Percentiles rank a stretch among this genome's conserved stretches.
phyloP scores from a whole-genome alignment of 2,888 invertebrate species.

The Isoperla grammatica region DNA sequence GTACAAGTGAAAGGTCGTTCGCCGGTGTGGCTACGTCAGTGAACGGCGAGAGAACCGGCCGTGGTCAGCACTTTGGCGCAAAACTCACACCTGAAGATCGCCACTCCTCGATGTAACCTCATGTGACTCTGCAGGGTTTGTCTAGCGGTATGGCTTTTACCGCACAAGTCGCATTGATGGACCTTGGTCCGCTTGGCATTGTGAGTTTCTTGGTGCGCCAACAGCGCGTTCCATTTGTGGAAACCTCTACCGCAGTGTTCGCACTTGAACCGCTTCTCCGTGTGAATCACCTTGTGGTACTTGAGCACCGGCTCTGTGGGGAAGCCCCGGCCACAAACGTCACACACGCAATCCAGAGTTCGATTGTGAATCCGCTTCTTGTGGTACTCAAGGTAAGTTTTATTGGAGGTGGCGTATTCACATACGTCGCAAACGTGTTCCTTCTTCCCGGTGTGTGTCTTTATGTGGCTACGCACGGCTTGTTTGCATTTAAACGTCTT shows the following conservation, averaged over 20 bases:
- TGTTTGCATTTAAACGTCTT: slow-evolving; percentile 43
- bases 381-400: slow-evolving; percentile 40
- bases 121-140: slow-evolving; percentile 19
- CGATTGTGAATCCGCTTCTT: slow-evolving; percentile 40
- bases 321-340: slow-evolving; percentile 51
- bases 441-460: slow-evolving; percentile 39
- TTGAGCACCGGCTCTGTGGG: slow-evolving; percentile 37
- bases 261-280: slow-evolving; percentile 32
- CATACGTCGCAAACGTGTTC: slow-evolving; percentile 38
- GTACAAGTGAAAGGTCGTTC: slow-evolving; percentile 49
- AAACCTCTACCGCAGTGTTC: slow-evolving; percentile 42
- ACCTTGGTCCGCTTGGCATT: slow-evolving; percentile 33
- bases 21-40: slow-evolving; percentile 48
- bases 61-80: slow-evolving; percentile 40
- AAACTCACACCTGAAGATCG: not conserved
- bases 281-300: slow-evolving; percentile 19
- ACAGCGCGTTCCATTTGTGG: slow-evolving; percentile 40
- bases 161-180: slow-evolving; percentile 53
- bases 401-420: slow-evolving; percentile 38
- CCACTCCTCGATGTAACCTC: not conserved
- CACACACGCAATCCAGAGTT: slow-evolving; percentile 38
- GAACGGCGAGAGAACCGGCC: slow-evolving; percentile 45
- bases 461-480: slow-evolving; percentile 41
- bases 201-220: slow-evolving; percentile 43
- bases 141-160: slow-evolving; percentile 47